These are phyloP conservation scores for Ectropis crepuscularia DNA, from an alignment of 2,888 invertebrate genomes.

Conservation along the genomic window DNA sequence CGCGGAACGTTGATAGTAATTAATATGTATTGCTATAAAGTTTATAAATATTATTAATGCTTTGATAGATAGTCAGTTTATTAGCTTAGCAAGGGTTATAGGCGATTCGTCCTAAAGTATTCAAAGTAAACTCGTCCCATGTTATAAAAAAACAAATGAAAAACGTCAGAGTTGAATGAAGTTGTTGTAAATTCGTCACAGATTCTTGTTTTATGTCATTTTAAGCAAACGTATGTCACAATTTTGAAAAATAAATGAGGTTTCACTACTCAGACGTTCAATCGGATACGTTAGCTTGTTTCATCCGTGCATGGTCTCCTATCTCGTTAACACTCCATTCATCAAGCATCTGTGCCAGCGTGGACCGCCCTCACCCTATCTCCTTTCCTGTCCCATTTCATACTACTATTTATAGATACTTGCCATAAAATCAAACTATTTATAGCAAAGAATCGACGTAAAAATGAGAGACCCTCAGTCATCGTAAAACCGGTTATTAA, in stretches of 20 bases:
- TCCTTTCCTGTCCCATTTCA: conserved; percentile 50
- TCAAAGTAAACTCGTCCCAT: too few species aligned
- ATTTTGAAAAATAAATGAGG: conserved; percentile 16
- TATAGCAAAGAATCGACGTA: conserved; percentile 40
- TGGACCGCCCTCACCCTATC: conserved; percentile 57
- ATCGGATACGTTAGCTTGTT: conserved; percentile 29
- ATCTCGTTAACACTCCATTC: conserved; percentile 73
- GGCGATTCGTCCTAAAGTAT: too few species aligned
- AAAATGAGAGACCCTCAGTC: conserved; percentile 31
- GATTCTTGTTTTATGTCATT: too few species aligned
- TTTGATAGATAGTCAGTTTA: too few species aligned
- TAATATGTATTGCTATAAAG: too few species aligned
- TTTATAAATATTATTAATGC: too few species aligned
- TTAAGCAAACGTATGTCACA: background rate
- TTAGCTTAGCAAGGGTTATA: too few species aligned
- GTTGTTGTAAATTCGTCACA: too few species aligned
- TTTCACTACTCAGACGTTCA: conserved; percentile 24
- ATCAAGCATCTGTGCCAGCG: conserved; percentile 66
- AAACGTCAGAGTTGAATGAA: too few species aligned
- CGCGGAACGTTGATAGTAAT: too few species aligned
- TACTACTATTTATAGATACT: conserved; percentile 38
- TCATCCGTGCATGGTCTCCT: conserved; percentile 35
- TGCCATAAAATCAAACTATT: conserved; percentile 37
- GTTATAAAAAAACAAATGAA: too few species aligned
- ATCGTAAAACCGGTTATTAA: conserved; percentile 31